Conservation (phyloP, 2,113 vertebrate genomes). For the Larimichthys polyactis region DNA sequence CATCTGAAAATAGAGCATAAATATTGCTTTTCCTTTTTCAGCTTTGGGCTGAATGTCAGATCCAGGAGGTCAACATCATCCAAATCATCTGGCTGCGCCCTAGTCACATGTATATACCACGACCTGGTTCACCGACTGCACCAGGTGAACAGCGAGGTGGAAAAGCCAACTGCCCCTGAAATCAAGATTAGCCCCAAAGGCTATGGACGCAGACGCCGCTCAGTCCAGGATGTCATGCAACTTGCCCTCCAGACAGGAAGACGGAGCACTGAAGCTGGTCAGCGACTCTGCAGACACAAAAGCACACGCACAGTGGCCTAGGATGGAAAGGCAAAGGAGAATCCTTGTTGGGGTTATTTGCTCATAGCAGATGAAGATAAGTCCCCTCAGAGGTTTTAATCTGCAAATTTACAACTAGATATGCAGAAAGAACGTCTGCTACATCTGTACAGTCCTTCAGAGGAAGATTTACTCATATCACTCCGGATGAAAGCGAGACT, state of each 20-base stretch:
- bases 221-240: slow-evolving; percentile 37
- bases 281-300: slow-evolving; percentile 23
- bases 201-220: slow-evolving; percentile 90
- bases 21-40: slow-evolving; percentile 26
- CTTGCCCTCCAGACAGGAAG: slow-evolving; percentile 21
- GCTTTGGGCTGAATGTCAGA: slow-evolving; percentile 61
- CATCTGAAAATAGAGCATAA: neutral
- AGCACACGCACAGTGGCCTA: slow-evolving; percentile 31
- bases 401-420: slow-evolving; percentile 33
- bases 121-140: slow-evolving; percentile 86
- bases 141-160: slow-evolving; percentile 80
- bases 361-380: slow-evolving; percentile 49
- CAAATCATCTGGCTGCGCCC: slow-evolving; percentile 82
- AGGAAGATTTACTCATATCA: slow-evolving; percentile 18
- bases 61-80: slow-evolving; percentile 79
- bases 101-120: slow-evolving; percentile 89
- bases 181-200: slow-evolving; percentile 85
- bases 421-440: slow-evolving; percentile 15
- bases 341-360: slow-evolving; percentile 31
- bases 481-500: slow-evolving; percentile 35
- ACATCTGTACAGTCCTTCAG: slow-evolving; percentile 19
- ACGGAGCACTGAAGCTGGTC: slow-evolving; percentile 28
- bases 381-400: slow-evolving; percentile 39
- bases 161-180: slow-evolving; percentile 80
- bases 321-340: slow-evolving; percentile 29